Percentiles rank a stretch among this genome's conserved stretches.
Evolutionary conservation across 1,140 invertebrate species (phyloP).

Genomic region (Frieseomelitta varia): DNA sequence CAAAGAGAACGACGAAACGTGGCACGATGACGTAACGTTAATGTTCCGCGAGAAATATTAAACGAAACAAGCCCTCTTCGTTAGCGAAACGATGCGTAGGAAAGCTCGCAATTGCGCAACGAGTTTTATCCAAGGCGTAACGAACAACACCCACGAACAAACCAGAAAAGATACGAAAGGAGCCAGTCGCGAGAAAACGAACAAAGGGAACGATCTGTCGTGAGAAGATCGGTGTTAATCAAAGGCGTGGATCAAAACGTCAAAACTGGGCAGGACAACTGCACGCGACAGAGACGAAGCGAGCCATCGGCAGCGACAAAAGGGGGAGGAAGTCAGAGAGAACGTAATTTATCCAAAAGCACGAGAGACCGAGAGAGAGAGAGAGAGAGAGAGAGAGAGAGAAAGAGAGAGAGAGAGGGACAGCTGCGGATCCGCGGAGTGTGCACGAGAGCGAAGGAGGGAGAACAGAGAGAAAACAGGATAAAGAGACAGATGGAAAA

Average conservation of each 20-base stretch:
- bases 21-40: background rate
- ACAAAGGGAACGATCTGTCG: background rate
- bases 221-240: background rate
- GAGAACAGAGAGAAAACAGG: slow-evolving; percentile 16
- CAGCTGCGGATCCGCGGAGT: background rate
- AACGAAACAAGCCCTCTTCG: background rate
- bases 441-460: slow-evolving; percentile 29
- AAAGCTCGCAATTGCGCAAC: background rate
- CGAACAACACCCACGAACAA: background rate
- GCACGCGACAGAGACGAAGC: background rate
- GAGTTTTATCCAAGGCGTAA: background rate
- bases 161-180: background rate
- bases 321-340: background rate
- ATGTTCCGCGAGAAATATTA: background rate
- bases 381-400: background rate
- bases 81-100: background rate
- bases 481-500: slow-evolving; percentile 25
- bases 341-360: slow-evolving; percentile 3
- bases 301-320: background rate
- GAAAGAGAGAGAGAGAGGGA: slow-evolving; percentile 11
- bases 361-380: background rate
- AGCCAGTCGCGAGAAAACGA: background rate
- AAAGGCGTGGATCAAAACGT: background rate
- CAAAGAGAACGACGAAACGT: background rate
- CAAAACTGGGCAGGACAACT: background rate